Conservation (phyloP, 2,797 vertebrate species). For the Notolabrus celidotus region DNA sequence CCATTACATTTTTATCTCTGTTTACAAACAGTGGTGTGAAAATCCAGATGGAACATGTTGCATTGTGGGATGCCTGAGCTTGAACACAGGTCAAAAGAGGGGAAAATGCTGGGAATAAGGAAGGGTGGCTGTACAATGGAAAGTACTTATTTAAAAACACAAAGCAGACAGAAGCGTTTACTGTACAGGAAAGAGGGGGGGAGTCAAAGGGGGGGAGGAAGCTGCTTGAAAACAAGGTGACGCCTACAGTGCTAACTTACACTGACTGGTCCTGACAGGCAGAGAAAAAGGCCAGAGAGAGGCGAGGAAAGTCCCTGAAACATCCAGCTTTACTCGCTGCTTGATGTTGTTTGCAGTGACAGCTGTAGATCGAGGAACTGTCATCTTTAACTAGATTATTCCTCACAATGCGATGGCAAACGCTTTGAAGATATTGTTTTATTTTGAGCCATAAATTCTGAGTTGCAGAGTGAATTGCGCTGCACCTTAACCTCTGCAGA, state of each 20-base stretch:
- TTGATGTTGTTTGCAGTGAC: neutral
- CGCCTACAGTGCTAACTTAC: slow-evolving; percentile 58
- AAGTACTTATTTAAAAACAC: slow-evolving; percentile 58
- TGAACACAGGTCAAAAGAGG: slow-evolving; percentile 34
- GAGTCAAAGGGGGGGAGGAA: slow-evolving; percentile 55
- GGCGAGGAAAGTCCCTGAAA: slow-evolving; percentile 9
- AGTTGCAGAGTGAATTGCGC: slow-evolving; percentile 5
- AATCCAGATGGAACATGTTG: slow-evolving; percentile 29
- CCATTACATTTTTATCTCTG: slow-evolving; percentile 49
- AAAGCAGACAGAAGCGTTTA: slow-evolving; percentile 42
- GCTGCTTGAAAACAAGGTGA: slow-evolving; percentile 67
- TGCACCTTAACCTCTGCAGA: slow-evolving; percentile 33
- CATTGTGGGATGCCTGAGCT: slow-evolving; percentile 36
- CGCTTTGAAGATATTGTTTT: slow-evolving; percentile 39
- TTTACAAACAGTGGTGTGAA: slow-evolving; percentile 57
- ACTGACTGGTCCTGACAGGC: slow-evolving; percentile 19
- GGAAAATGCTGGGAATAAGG: neutral
- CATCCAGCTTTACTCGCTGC: slow-evolving; percentile 1
- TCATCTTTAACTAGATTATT: slow-evolving; percentile 11
- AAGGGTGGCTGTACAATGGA: slow-evolving; percentile 49
- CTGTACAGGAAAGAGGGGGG: slow-evolving; percentile 72
- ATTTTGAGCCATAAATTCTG: slow-evolving; percentile 56
- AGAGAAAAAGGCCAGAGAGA: slow-evolving; percentile 9
- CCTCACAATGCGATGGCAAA: slow-evolving; percentile 35
- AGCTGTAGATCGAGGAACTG: slow-evolving; percentile 5